These are phyloP conservation scores for Chrysochloris asiatica DNA, from an alignment of 2,113 vertebrate genomes.

Conservation along the genomic window DNA sequence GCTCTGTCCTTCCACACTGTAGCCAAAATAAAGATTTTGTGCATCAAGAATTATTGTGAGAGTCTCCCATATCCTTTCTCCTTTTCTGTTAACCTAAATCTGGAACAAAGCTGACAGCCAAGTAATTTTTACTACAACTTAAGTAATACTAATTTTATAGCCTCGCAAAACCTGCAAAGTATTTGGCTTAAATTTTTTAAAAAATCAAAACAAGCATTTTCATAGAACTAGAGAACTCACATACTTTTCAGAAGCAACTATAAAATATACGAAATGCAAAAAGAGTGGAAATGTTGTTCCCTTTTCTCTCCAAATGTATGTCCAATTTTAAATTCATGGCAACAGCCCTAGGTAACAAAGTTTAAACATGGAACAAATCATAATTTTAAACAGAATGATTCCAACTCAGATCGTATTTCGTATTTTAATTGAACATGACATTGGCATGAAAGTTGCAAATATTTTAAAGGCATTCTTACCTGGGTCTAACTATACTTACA, in stretches of 20 bases:
- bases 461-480: slow-evolving; percentile 39
- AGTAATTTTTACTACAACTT: slow-evolving; percentile 65
- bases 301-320: slow-evolving; percentile 15
- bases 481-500: not conserved
- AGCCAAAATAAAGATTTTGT: slow-evolving; percentile 69
- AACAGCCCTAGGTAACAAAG: slow-evolving; percentile 59
- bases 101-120: slow-evolving; percentile 67
- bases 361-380: slow-evolving; percentile 73
- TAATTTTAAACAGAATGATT: slow-evolving; percentile 41
- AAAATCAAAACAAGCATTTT: not conserved
- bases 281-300: slow-evolving; percentile 44
- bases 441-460: slow-evolving; percentile 40
- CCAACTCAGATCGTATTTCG: slow-evolving; percentile 19
- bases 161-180: slow-evolving; percentile 57
- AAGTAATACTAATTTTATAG: slow-evolving; percentile 58
- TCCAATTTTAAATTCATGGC: slow-evolving; percentile 56
- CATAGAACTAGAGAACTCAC: not conserved
- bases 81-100: slow-evolving; percentile 59
- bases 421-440: slow-evolving; percentile 65
- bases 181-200: slow-evolving; percentile 22
- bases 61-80: slow-evolving; percentile 64
- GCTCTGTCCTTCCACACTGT: slow-evolving; percentile 16
- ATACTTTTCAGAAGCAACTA: slow-evolving; percentile 30
- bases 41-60: slow-evolving; percentile 60
- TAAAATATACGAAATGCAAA: slow-evolving; percentile 38